Base-by-base conservation (phyloP, 2,797 vertebrate species). In the Rhadinocentrus ornatus region DNA sequence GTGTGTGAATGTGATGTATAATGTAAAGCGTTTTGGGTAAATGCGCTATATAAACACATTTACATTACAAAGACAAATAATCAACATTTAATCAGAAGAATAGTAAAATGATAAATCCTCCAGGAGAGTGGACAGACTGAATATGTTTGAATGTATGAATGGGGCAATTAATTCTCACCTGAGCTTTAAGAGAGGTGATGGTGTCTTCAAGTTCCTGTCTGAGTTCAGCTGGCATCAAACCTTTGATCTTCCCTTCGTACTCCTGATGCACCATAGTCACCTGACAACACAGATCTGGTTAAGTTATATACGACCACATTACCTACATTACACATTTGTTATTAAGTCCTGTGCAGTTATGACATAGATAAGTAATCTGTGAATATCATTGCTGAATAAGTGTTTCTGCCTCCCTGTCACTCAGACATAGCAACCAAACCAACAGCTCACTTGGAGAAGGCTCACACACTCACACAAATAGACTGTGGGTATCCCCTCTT, bases 121-220 rank as follows among this genome's bases (percentile, higher is more conserved):
- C n/a, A n/a, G n/a, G n/a, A 48, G 13, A 41, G 16, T 41, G 13
- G 16, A 41, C 39, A 22, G n/a, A 50, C 3, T 24, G 9, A n/a
- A 22, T 50, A 3, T 3, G 20, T 48, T n/a, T 44, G 4, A 18
- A 18, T 44, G 41, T 18, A 24, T 26, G 1, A 0, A 31, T 9
- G 44, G 62, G 54, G 54, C 48, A 54, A 32, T 52, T 32, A 7
- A 16, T 2, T 66, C 82, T 87, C 93, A 98, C 98, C 97, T 99
- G 98, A 80, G 96, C 95, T 91, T 96, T 97, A 52, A 99, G 94
- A 55, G 97, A 98, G 48, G 89, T 79, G 89, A 99, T 99, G 78
- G 96, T 99, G 86, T 97, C 96, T 92, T 99, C 97, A 56, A 98
- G 93, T 61, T 98, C 96, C 84, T 96, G 93, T 75, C 93, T 92